These are phyloP conservation scores for Aegotheles bennettii DNA, from an alignment of 2,113 vertebrate species.

Conservation along the genomic window DNA sequence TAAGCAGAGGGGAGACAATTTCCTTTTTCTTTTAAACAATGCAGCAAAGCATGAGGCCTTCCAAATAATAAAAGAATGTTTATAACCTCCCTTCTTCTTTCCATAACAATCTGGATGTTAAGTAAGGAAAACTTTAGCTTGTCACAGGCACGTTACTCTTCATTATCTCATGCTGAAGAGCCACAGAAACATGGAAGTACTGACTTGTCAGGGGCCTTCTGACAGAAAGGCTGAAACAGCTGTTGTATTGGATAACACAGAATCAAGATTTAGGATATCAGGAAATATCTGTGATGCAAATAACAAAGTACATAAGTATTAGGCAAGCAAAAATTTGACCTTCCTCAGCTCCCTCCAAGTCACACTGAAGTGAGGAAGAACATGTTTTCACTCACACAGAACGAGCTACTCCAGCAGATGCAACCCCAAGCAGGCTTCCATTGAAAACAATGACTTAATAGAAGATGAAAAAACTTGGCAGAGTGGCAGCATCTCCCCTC, in stretches of 20 bases:
- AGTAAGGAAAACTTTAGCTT: background rate
- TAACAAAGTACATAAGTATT: background rate
- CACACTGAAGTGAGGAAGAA: background rate
- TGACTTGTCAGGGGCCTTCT: background rate
- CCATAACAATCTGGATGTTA: background rate
- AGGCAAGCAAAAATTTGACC: background rate
- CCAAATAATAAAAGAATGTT: conserved; percentile 54
- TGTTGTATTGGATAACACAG: background rate
- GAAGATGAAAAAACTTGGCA: rapidly evolving
- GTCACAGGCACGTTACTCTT: background rate
- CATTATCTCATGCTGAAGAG: background rate
- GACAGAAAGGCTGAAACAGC: background rate
- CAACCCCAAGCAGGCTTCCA: background rate
- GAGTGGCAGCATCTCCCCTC: background rate
- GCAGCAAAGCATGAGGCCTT: conserved; percentile 5
- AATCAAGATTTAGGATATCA: background rate
- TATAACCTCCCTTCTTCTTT: background rate
- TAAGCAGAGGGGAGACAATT: conserved; percentile 60
- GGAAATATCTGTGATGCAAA: background rate
- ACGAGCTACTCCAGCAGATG: background rate
- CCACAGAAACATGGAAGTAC: background rate
- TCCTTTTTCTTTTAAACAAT: conserved; percentile 63
- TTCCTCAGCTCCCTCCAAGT: background rate
- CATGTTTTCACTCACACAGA: background rate
- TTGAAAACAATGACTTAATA: background rate